phyloP scores from a whole-genome alignment of 2,113 vertebrate genomes.

The Xyliphius kryptos region DNA sequence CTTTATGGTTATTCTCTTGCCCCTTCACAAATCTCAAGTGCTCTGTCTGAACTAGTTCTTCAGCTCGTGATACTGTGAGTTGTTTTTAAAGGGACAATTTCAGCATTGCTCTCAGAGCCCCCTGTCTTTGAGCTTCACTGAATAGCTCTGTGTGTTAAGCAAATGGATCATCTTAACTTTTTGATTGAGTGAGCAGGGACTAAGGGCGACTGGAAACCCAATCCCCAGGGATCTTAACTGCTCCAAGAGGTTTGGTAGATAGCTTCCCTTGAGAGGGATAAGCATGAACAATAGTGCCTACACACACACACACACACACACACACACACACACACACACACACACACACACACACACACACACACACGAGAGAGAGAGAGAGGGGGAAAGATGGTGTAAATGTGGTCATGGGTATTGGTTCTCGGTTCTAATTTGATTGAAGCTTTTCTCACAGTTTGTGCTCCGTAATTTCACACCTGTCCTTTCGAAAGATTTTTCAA shows the following conservation, averaged over 20 bases:
- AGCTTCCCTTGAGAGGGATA: slow-evolving; percentile 53
- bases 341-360: no score
- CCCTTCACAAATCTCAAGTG: slow-evolving; percentile 40
- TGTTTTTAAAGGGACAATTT: slow-evolving; percentile 44
- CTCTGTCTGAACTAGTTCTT: slow-evolving; percentile 39
- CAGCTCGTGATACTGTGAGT: slow-evolving; percentile 36
- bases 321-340: background rate
- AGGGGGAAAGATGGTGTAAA: slow-evolving; percentile 30
- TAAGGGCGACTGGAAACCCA: slow-evolving; percentile 71
- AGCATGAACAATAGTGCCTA: slow-evolving; percentile 63
- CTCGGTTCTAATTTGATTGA: background rate
- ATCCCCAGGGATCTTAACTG: slow-evolving; percentile 65
- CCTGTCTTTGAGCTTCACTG: slow-evolving; percentile 62
- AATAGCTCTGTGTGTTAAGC: slow-evolving; percentile 72
- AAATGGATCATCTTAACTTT: slow-evolving; percentile 74
- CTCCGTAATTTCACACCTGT: background rate
- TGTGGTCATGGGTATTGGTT: slow-evolving; percentile 9
- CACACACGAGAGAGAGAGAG: slow-evolving; percentile 2
- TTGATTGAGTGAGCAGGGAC: slow-evolving; percentile 72
- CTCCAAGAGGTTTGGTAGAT: slow-evolving; percentile 67
- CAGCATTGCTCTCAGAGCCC: slow-evolving; percentile 46
- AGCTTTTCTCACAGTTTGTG: background rate
- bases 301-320: slow-evolving; percentile 10
- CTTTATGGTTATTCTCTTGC: slow-evolving; percentile 34
- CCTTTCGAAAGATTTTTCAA: no score